Evolutionary conservation across 2,888 invertebrate genomes (phyloP).

Genomic region (Tubiluchus corallicola): DNA sequence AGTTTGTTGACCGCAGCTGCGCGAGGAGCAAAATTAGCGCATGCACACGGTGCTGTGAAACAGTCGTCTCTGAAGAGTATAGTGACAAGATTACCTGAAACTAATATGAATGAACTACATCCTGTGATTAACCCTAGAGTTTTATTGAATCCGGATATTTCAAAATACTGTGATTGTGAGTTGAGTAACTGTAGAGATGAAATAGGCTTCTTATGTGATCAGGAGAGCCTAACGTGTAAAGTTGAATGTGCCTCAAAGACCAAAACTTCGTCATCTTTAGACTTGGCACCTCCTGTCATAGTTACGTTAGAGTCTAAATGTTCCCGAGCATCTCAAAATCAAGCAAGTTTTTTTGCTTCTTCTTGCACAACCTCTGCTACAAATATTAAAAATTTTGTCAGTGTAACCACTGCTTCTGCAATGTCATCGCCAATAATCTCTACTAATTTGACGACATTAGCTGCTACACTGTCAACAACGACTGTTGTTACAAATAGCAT

Average conservation of each 20-base stretch:
- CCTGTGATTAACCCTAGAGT: no score
- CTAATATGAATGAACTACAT: no score
- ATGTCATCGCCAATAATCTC: not conserved
- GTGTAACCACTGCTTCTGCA: not conserved
- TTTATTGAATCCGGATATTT: no score
- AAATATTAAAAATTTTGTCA: not conserved
- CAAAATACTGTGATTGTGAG: not conserved
- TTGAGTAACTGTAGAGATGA: no score
- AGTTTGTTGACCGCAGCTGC: not conserved
- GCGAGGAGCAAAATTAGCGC: not conserved
- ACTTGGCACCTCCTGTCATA: not conserved
- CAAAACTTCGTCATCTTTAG: not conserved
- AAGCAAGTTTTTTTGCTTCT: no score
- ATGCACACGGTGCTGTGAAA: not conserved
- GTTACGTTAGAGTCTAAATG: no score
- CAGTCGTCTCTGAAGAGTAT: not conserved
- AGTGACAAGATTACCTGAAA: no score
- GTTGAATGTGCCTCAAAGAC: not conserved
- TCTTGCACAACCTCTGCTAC: no score
- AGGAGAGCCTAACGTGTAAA: not conserved
- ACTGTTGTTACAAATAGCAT: not conserved
- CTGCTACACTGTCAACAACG: constrained; percentile 3
- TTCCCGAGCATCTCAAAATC: no score
- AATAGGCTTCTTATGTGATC: no score
- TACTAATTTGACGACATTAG: no score